Conservation (phyloP, 2,113 vertebrate genomes). For the Nothobranchius kuhntae region DNA sequence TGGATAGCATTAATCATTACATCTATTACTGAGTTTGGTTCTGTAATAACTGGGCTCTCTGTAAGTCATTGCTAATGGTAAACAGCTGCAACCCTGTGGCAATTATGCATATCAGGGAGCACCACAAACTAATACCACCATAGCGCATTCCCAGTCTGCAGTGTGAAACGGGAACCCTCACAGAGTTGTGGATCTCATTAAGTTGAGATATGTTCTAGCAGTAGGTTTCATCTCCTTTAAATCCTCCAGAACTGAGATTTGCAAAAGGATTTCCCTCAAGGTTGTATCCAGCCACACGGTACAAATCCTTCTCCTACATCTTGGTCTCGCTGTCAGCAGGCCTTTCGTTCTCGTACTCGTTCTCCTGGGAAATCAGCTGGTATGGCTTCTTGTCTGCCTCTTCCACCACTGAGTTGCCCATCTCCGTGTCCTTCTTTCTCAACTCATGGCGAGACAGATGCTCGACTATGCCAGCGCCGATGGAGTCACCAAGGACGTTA, state of each 20-base stretch:
- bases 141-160: constrained; percentile 25
- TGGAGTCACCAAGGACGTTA: constrained; percentile 95
- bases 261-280: constrained; percentile 12
- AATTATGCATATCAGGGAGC: neutral
- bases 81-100: constrained; percentile 35
- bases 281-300: neutral
- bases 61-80: constrained; percentile 23
- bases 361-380: constrained; percentile 87
- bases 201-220: constrained; percentile 47
- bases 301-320: constrained; percentile 81
- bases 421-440: constrained; percentile 82
- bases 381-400: constrained; percentile 92
- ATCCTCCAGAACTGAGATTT: constrained; percentile 6
- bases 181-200: constrained; percentile 30
- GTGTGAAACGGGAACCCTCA: constrained; percentile 6
- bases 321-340: constrained; percentile 87
- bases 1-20: constrained; percentile 39
- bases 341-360: constrained; percentile 82
- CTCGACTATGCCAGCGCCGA: constrained; percentile 93
- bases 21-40: constrained; percentile 10
- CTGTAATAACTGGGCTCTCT: constrained; percentile 19
- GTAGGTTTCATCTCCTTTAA: constrained; percentile 22
- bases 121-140: constrained; percentile 18
- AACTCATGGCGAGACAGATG: constrained; percentile 92
- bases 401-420: constrained; percentile 91